Evolutionary conservation across 1,140 invertebrate species (phyloP).

Genomic region (Paraescarpia echinospica): DNA sequence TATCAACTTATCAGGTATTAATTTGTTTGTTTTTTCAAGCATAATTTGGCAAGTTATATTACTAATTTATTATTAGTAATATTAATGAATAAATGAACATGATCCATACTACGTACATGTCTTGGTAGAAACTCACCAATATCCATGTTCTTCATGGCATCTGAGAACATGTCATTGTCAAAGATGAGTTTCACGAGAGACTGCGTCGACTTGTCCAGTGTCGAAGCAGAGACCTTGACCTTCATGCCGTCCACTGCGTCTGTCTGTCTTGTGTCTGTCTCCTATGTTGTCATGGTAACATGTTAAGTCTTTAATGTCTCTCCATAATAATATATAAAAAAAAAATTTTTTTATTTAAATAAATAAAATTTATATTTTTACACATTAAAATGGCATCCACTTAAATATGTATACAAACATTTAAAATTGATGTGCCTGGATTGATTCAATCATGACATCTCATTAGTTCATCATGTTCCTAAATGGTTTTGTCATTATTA

Average conservation of each 20-base stretch:
- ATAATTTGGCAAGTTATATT: too few relatives aligned
- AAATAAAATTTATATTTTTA: too few relatives aligned
- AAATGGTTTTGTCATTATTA: too few relatives aligned
- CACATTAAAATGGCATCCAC: too few relatives aligned
- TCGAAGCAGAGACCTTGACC: conserved; percentile 13
- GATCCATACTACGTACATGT: background rate
- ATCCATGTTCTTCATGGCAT: conserved; percentile 57
- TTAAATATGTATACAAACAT: too few relatives aligned
- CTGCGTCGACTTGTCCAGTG: conserved; percentile 52
- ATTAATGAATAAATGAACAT: background rate
- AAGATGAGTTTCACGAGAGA: conserved; percentile 58
- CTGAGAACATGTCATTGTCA: conserved; percentile 60
- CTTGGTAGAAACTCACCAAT: conserved; percentile 41
- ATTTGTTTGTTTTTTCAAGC: too few relatives aligned
- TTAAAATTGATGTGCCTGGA: too few relatives aligned
- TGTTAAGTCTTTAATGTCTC: background rate
- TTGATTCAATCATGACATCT: too few relatives aligned
- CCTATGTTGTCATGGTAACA: background rate
- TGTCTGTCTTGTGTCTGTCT: background rate
- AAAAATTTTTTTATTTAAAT: too few relatives aligned
- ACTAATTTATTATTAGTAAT: too few relatives aligned
- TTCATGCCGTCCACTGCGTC: conserved; percentile 8
- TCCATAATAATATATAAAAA: background rate
- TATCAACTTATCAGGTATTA: too few relatives aligned
- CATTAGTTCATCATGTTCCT: too few relatives aligned